Percentiles rank a stretch among this genome's conserved stretches.
Conservation (phyloP, 2,113 vertebrate species). For the Sus scrofa region DNA sequence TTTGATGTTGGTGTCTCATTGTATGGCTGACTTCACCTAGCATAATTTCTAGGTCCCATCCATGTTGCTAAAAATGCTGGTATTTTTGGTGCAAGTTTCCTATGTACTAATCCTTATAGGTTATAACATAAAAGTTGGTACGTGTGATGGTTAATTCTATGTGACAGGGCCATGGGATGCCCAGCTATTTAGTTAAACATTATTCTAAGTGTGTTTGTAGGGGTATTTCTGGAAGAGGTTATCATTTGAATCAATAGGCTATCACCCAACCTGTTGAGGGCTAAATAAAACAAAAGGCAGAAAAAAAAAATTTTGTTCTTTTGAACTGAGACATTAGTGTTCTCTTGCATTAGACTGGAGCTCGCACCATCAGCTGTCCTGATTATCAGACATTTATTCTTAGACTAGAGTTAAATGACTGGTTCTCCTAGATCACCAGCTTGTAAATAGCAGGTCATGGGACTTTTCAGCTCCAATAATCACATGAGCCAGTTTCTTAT, state of each 20-base stretch:
- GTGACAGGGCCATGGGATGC: background rate
- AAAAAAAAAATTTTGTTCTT: background rate
- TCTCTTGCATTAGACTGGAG: background rate
- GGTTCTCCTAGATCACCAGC: background rate
- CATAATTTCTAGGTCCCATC: no score
- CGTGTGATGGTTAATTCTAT: background rate
- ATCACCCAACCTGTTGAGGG: background rate
- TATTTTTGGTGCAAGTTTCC: background rate
- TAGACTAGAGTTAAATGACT: background rate
- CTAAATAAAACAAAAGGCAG: background rate
- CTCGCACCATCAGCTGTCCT: background rate
- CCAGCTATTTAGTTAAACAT: background rate
- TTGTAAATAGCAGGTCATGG: background rate
- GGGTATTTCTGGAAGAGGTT: background rate
- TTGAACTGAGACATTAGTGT: background rate
- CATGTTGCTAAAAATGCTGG: no score
- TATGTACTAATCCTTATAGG: background rate
- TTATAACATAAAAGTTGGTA: background rate
- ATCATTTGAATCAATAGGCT: background rate
- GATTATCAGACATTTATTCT: background rate
- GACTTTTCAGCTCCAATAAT: background rate
- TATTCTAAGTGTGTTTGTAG: background rate
- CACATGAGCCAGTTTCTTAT: background rate
- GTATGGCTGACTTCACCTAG: no score
- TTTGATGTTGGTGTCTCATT: no score